Conservation (phyloP, 2,888 invertebrate genomes). For the Amphipoea lucens region DNA sequence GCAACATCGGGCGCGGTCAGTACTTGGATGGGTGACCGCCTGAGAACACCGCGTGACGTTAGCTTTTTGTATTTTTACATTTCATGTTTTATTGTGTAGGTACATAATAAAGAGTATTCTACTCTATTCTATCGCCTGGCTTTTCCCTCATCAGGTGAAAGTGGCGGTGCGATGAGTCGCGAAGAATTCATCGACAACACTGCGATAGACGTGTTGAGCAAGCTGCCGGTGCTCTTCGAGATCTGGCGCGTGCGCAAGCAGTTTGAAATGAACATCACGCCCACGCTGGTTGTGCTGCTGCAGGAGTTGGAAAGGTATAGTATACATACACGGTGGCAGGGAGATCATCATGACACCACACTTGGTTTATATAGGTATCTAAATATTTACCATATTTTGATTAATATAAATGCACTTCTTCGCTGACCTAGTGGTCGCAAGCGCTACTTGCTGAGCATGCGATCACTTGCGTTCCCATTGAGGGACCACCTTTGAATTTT, state of each 20-base stretch:
- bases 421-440: neutral
- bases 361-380: neutral
- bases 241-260: constrained; percentile 94
- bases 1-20: constrained; percentile 83
- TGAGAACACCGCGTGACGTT: constrained; percentile 78
- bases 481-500: no score
- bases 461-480: no score
- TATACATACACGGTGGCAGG: neutral
- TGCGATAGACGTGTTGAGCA: constrained; percentile 94
- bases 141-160: constrained; percentile 88
- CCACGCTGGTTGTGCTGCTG: constrained; percentile 95
- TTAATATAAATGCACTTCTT: neutral
- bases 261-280: constrained; percentile 95
- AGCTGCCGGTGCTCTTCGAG: constrained; percentile 94
- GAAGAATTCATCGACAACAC: constrained; percentile 96
- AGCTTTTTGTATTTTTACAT: neutral
- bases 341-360: neutral
- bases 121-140: constrained; percentile 29
- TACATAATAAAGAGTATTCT: neutral
- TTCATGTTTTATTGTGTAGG: neutral
- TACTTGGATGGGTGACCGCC: constrained; percentile 84
- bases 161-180: constrained; percentile 93
- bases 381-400: neutral
- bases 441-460: no score
- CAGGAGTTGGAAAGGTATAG: constrained; percentile 95